Evolutionary conservation across 2,113 vertebrate genomes (phyloP).

Genomic region (Triplophysa rosa): DNA sequence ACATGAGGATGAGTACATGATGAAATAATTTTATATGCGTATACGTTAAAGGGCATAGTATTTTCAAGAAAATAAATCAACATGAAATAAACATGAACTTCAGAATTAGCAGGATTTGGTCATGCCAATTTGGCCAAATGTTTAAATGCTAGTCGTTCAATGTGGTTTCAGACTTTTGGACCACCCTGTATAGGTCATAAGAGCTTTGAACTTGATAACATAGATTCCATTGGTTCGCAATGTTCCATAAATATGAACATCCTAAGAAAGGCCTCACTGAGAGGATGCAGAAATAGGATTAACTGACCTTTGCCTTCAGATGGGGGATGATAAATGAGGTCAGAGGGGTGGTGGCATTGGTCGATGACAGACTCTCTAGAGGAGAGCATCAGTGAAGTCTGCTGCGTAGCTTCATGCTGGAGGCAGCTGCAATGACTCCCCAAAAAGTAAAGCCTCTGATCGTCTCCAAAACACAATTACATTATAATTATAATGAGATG

Average conservation of each 20-base stretch:
- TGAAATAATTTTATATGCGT: too few relatives aligned
- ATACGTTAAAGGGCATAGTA: too few relatives aligned
- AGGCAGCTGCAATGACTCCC: slow-evolving; percentile 23
- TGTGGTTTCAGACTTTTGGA: too few relatives aligned
- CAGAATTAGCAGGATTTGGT: too few relatives aligned
- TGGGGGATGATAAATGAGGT: slow-evolving; percentile 34
- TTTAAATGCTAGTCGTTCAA: too few relatives aligned
- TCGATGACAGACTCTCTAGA: slow-evolving; percentile 17
- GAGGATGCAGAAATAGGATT: slow-evolving; percentile 28
- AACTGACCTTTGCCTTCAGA: slow-evolving; percentile 23
- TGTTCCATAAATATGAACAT: background rate
- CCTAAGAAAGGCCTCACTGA: background rate
- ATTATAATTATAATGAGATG: background rate
- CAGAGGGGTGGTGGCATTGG: slow-evolving; percentile 30
- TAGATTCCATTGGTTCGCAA: background rate
- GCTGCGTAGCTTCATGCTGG: slow-evolving; percentile 33
- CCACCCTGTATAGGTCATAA: too few relatives aligned
- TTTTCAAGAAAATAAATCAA: too few relatives aligned
- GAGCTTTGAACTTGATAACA: too few relatives aligned
- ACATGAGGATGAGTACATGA: too few relatives aligned
- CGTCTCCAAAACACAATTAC: background rate
- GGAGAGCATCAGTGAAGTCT: slow-evolving; percentile 12
- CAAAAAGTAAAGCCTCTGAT: slow-evolving; percentile 7
- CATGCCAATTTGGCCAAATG: background rate
- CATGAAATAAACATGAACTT: background rate